Percentiles rank a stretch among this genome's conserved stretches.
These are phyloP conservation scores for Astreopora myriophthalma DNA, from an alignment of 64 coral and sea anemone genomes.

Conservation along the genomic window DNA sequence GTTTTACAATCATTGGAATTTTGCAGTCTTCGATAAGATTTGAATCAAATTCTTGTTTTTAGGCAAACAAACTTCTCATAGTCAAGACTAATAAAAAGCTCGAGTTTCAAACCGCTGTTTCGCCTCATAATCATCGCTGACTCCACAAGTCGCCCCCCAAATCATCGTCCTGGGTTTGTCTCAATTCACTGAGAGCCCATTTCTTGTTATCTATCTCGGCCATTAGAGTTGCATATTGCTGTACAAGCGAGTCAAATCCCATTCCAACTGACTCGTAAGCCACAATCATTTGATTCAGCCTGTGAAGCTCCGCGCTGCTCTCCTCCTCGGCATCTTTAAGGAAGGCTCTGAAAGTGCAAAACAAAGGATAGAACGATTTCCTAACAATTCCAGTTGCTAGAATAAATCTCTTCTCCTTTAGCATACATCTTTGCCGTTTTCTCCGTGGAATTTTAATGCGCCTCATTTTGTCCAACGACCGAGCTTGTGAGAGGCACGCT, in stretches of 20 bases:
- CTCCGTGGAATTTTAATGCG: no score
- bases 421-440: no score
- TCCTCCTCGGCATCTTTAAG: slow-evolving; percentile 78
- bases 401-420: no score
- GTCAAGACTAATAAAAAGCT: no score
- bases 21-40: no score
- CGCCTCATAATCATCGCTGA: neutral
- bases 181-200: slow-evolving; percentile 95
- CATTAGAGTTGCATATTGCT: slow-evolving; percentile 76
- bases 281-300: slow-evolving; percentile 66
- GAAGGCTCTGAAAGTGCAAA: slow-evolving; percentile 64
- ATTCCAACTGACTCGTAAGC: slow-evolving; percentile 94
- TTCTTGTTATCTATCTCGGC: slow-evolving; percentile 99
- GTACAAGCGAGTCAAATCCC: slow-evolving; percentile 89
- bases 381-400: no score
- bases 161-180: slow-evolving; percentile 71
- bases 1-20: no score
- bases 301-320: slow-evolving; percentile 65
- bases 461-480: no score
- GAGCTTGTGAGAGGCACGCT: no score
- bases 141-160: slow-evolving; percentile 77
- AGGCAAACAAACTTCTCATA: no score
- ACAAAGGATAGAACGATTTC: neutral
- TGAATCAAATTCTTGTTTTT: no score
- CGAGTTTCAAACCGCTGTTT: neutral